Percentiles rank a stretch among this genome's conserved stretches.
phyloP scores from a whole-genome alignment of 2,888 invertebrate species.

The Antheraea yamamai region DNA sequence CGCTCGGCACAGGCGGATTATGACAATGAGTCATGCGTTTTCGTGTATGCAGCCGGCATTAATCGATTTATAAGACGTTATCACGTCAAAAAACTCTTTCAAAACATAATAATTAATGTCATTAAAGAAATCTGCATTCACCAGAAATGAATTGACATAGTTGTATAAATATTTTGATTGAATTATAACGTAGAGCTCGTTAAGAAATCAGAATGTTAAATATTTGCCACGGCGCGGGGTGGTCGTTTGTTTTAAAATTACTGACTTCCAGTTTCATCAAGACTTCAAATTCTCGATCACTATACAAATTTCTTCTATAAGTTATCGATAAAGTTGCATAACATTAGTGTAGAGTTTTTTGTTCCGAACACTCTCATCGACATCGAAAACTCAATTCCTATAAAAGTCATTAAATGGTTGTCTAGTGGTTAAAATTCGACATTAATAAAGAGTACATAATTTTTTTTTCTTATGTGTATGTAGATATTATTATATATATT shows the following conservation, averaged over 20 bases:
- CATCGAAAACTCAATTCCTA: too few relatives aligned
- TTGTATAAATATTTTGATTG: slow-evolving; percentile 35
- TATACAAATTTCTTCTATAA: background rate
- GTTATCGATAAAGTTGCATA: background rate
- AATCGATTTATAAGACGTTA: too few relatives aligned
- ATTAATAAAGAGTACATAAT: too few relatives aligned
- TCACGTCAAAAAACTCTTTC: too few relatives aligned
- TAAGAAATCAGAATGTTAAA: slow-evolving; percentile 46
- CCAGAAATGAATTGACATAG: background rate
- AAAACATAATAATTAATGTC: background rate
- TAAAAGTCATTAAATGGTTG: too few relatives aligned
- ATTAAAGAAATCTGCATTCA: background rate
- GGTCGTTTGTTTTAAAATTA: slow-evolving; percentile 14
- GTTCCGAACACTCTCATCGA: too few relatives aligned
- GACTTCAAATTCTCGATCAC: slow-evolving; percentile 11
- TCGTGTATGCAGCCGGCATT: too few relatives aligned
- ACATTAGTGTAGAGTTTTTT: background rate
- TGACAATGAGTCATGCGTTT: too few relatives aligned
- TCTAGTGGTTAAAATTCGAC: too few relatives aligned
- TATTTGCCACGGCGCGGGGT: slow-evolving; percentile 32
- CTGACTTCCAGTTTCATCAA: background rate
- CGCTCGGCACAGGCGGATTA: too few relatives aligned
- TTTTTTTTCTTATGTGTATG: too few relatives aligned
- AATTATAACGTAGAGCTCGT: slow-evolving; percentile 38
- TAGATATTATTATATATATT: too few relatives aligned